Percentiles rank a stretch among this genome's conserved stretches.
Evolutionary conservation across 2,888 invertebrate genomes (phyloP).

Genomic region (Drosophila suboccidentalis): DNA sequence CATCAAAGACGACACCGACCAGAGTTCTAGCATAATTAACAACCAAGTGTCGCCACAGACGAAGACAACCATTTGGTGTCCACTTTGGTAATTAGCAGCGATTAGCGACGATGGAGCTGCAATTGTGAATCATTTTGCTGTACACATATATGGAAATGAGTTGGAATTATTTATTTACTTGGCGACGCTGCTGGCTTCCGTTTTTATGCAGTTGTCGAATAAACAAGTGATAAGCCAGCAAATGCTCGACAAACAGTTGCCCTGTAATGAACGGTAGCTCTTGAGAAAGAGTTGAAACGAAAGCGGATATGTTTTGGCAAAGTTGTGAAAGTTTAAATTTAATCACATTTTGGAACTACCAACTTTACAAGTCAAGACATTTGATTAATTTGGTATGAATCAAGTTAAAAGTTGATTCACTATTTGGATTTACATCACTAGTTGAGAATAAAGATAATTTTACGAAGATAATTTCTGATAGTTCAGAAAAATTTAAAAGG

Average conservation of each 20-base stretch:
- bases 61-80: constrained; percentile 29
- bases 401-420: too few species aligned
- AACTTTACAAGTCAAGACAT: too few species aligned
- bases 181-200: constrained; percentile 37
- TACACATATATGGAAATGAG: constrained; percentile 17
- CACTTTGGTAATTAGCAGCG: constrained; percentile 36
- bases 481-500: too few species aligned
- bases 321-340: too few species aligned
- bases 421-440: too few species aligned
- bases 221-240: constrained; percentile 42
- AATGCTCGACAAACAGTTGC: background rate
- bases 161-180: constrained; percentile 31
- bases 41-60: constrained; percentile 43
- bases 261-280: background rate
- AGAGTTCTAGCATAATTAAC: constrained; percentile 38
- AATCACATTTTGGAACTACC: too few species aligned
- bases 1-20: constrained; percentile 44
- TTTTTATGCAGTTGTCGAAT: constrained; percentile 44
- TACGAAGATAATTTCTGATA: too few species aligned
- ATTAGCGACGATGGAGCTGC: constrained; percentile 27
- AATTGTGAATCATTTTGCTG: constrained; percentile 37
- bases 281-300: background rate
- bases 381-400: too few species aligned
- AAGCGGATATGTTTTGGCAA: too few species aligned
- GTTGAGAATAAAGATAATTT: too few species aligned